Percentiles rank a stretch among this genome's conserved stretches.
These are phyloP conservation scores for Trachelus stipa DNA, from an alignment of 2,888 invertebrate genomes.

Conservation along the genomic window DNA sequence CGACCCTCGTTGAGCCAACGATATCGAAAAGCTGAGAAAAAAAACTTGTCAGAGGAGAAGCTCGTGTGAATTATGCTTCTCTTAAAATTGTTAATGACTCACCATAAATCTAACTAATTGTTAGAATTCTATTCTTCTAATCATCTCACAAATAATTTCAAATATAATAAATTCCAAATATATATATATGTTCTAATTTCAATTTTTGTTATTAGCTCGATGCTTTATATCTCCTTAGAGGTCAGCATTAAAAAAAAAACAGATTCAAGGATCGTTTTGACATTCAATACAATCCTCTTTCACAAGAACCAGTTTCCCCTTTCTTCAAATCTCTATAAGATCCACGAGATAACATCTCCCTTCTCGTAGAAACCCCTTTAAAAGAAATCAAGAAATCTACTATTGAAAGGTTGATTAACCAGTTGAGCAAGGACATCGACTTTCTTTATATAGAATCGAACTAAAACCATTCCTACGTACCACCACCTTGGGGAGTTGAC, in stretches of 20 bases:
- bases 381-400: neutral
- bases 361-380: neutral
- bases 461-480: neutral
- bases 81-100: conserved; percentile 19
- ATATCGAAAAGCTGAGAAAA: conserved; percentile 8
- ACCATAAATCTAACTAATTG: conserved; percentile 13
- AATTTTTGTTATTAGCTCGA: neutral
- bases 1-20: neutral
- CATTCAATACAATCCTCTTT: neutral
- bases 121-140: neutral
- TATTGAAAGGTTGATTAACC: neutral
- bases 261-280: too few relatives aligned
- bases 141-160: neutral
- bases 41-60: conserved; percentile 10
- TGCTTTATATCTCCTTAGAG: too few relatives aligned
- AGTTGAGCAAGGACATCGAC: neutral
- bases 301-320: neutral
- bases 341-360: neutral
- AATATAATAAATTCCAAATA: neutral
- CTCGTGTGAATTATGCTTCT: conserved; percentile 17
- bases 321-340: neutral
- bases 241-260: too few relatives aligned
- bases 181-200: neutral
- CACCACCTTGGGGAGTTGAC: neutral
- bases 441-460: neutral